Base-by-base conservation (phyloP, 2,888 invertebrate species). In the Tachystola acroxantha region DNA sequence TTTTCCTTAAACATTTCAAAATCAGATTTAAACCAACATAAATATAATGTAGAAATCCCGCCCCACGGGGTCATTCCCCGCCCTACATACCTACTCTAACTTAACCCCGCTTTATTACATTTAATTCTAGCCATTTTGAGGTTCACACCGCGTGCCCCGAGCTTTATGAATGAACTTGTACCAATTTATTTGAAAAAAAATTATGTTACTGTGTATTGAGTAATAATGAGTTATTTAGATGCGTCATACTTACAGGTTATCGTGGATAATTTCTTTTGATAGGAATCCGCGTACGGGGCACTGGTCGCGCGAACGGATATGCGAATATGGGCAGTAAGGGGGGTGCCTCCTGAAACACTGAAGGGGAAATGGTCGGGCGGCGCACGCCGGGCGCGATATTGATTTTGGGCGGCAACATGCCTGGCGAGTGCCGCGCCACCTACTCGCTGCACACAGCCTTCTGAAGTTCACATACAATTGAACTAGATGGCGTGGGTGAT, bases 341-440 rank as follows among this genome's bases (percentile, higher is more conserved):
- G 72, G 72, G 61, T 72, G 73, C 65, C 74, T 73, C 50, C 65
- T 62, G 68, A 64, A 71, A 74, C 59, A 82, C 82, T 84, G 75
- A 74, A 57, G 67, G 66, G 56, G 69, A 69, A 68, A 61, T 63
- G 60, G 60, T 61, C 64, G 66, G 65, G 70, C 74, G 55, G 82
- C 82, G 84, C 81, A 77, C 71, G 71, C 66, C 68, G 55, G 48
- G 41, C 42, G 26, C 36, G 51, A 47, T 85, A 85, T 85, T 79
- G 84, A 85, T 85, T 82, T 78, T 77, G 82, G 84, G 84, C 80
- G 84, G 84, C 61, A 70, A 72, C 75, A 42, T 50, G 52, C 52
- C 49, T 40, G 33, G 46, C 59, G 47, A 49, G 44, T 11, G 45
- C 45, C 45, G 63, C 65, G 81, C 67, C 73, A 60, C 55, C 76